Evolutionary conservation across 2,797 vertebrate species (phyloP).

Genomic region (Gymnopithys bicolor): DNA sequence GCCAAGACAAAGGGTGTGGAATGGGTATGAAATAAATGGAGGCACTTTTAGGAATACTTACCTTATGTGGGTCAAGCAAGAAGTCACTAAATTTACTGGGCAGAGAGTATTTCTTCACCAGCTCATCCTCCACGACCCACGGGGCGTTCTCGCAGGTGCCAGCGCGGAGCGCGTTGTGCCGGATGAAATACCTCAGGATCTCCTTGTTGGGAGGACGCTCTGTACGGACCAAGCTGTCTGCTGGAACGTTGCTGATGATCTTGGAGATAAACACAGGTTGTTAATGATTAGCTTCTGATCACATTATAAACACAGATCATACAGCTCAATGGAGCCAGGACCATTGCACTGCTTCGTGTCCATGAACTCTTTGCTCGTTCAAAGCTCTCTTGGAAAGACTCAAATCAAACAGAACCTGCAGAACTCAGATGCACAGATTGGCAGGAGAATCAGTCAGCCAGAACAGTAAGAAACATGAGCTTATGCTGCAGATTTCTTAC

Average conservation of each 20-base stretch:
- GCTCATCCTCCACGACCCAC: conserved; percentile 96
- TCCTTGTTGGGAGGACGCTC: conserved; percentile 98
- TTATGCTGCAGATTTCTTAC: background rate
- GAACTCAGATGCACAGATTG: background rate
- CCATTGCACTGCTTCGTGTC: background rate
- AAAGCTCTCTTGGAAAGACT: background rate
- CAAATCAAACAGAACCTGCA: background rate
- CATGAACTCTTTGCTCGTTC: background rate
- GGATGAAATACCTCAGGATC: conserved; percentile 97
- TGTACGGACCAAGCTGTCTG: conserved; percentile 89
- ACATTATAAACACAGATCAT: background rate
- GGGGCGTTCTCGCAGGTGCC: conserved; percentile 94
- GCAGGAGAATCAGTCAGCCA: background rate
- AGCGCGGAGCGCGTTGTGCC: conserved; percentile 90
- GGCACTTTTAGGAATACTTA: conserved; percentile 64
- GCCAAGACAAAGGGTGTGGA: background rate
- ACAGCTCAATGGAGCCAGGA: background rate
- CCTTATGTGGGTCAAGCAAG: conserved; percentile 95
- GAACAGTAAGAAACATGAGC: accelerated
- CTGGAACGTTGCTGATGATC: conserved; percentile 94
- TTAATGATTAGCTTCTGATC: background rate
- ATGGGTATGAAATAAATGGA: background rate
- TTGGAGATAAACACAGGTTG: conserved; percentile 7
- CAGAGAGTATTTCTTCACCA: conserved; percentile 93
- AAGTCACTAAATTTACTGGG: conserved; percentile 98